Conservation (phyloP, 2,113 vertebrate species). For the Pteronura brasiliensis region DNA sequence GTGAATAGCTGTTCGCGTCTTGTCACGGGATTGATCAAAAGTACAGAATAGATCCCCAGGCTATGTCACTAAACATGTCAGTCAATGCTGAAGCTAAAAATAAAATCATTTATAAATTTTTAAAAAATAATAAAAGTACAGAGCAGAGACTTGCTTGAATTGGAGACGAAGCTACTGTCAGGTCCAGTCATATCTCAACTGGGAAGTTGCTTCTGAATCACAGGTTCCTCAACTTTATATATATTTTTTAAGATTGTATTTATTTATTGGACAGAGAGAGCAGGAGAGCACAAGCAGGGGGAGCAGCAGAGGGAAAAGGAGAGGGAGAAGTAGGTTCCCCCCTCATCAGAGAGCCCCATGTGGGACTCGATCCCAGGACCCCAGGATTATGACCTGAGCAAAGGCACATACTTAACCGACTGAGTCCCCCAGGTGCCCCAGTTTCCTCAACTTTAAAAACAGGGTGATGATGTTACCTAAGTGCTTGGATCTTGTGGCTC, state of each 20-base stretch:
- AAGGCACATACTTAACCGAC: background rate
- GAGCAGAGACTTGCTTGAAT: background rate
- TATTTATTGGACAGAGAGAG: too few species aligned
- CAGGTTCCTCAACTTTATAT: background rate
- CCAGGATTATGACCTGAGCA: background rate
- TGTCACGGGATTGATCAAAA: background rate
- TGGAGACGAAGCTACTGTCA: background rate
- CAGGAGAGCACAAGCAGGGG: background rate
- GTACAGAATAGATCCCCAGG: background rate
- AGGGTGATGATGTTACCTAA: background rate
- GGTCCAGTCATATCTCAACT: background rate
- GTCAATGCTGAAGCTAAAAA: background rate
- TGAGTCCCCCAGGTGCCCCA: background rate
- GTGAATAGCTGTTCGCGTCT: background rate
- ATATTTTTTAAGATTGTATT: background rate
- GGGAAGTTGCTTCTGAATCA: background rate
- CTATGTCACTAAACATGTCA: background rate
- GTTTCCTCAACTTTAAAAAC: background rate
- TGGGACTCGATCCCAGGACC: background rate
- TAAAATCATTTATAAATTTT: background rate
- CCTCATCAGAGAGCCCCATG: background rate
- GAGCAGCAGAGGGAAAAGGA: background rate
- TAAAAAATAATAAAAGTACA: background rate
- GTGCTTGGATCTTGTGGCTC: background rate
- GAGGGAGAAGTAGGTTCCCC: background rate